phyloP scores from a whole-genome alignment of 2,113 vertebrate genomes.

The Campylomormyrus tamandua region DNA sequence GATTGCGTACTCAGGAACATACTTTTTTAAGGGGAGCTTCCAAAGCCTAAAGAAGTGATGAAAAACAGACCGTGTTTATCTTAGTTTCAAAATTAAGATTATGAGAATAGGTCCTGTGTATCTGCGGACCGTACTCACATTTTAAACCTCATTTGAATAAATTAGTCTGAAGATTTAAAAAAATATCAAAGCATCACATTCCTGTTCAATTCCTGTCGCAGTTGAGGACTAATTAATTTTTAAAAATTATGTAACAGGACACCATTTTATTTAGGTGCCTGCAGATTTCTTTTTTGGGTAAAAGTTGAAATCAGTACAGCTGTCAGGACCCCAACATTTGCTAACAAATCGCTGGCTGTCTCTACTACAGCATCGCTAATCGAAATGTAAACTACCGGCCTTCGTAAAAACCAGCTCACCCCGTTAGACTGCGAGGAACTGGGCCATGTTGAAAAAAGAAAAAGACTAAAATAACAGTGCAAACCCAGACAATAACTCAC shows the following conservation, averaged over 20 bases:
- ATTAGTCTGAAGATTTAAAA: neutral
- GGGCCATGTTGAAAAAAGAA: neutral
- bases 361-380: neutral
- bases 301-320: neutral
- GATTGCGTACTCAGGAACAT: neutral
- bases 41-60: neutral
- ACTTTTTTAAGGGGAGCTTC: neutral
- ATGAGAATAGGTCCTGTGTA: neutral
- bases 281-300: neutral
- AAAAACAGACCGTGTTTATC: neutral
- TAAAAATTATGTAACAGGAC: neutral
- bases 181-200: neutral
- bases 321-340: neutral
- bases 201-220: neutral
- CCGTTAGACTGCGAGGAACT: neutral
- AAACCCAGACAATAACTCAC: constrained; percentile 9
- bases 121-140: neutral
- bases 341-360: constrained; percentile 1
- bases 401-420: neutral
- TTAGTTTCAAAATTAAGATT: neutral
- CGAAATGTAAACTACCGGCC: constrained; percentile 1
- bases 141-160: neutral
- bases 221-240: neutral
- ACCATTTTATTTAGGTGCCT: neutral
- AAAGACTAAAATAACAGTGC: neutral